Evolutionary conservation across 1,140 invertebrate species (phyloP).

Genomic region (Lordiphosa clarofinis): DNA sequence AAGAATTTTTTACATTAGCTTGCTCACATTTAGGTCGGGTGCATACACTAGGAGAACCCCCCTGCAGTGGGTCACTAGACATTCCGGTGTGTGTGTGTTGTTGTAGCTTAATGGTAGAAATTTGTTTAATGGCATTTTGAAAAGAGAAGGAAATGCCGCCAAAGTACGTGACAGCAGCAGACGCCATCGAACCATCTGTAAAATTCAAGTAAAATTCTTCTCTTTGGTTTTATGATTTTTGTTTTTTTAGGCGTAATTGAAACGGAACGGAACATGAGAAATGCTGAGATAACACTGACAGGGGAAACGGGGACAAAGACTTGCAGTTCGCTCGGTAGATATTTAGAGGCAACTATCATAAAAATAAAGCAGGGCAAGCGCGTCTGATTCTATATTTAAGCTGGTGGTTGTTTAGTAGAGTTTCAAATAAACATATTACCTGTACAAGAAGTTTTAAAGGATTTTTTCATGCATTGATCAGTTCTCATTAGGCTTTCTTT

Average conservation of each 20-base stretch:
- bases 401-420: no score
- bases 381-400: no score
- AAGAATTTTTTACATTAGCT: slow-evolving; percentile 39
- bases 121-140: slow-evolving; percentile 51
- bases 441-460: no score
- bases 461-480: no score
- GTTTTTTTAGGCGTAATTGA: not conserved
- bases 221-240: slow-evolving; percentile 51
- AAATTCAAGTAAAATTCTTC: slow-evolving; percentile 65
- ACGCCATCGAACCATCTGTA: slow-evolving; percentile 69
- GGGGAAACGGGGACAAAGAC: no score
- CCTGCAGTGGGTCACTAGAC: slow-evolving; percentile 18
- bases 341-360: no score
- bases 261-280: no score
- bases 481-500: no score
- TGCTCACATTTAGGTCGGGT: slow-evolving; percentile 63
- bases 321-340: no score
- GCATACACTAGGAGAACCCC: slow-evolving; percentile 31
- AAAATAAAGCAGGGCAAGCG: no score
- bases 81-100: slow-evolving; percentile 37
- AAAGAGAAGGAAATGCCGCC: slow-evolving; percentile 52
- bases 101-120: slow-evolving; percentile 27
- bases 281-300: no score
- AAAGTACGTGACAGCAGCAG: slow-evolving; percentile 63
- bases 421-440: no score